A percentile compares a stretch with the other conserved stretches of the same genome.
Conservation (phyloP, 2,797 vertebrate genomes). For the Huso huso region DNA sequence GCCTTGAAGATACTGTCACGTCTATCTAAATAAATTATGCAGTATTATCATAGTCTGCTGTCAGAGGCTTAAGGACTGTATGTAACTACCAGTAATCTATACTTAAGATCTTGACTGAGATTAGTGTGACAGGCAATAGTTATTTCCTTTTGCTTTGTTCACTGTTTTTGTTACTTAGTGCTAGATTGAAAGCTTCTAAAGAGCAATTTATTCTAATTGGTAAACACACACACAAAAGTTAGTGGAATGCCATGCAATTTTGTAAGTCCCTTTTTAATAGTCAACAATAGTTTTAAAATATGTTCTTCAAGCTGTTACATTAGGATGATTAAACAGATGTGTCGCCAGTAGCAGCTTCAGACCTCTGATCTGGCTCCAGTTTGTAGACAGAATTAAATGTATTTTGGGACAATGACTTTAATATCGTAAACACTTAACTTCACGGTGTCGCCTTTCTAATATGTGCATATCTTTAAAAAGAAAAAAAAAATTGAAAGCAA, state of each 20-base stretch:
- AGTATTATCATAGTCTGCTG: not conserved
- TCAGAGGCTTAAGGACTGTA: not conserved
- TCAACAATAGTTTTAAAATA: conserved; percentile 41
- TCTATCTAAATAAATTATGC: not conserved
- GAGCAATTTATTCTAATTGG: not conserved
- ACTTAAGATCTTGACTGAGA: not conserved
- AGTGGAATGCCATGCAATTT: not conserved
- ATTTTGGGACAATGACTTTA: conserved; percentile 38
- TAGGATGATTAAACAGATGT: conserved; percentile 59
- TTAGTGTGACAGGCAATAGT: not conserved
- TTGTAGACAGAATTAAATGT: conserved; percentile 55
- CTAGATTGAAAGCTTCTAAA: not conserved
- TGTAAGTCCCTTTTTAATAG: conserved; percentile 20
- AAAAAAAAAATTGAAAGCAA: too few species aligned
- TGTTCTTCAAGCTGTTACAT: conserved; percentile 49
- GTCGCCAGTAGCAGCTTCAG: conserved; percentile 51
- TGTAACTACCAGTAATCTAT: not conserved
- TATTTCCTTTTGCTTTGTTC: conserved; percentile 1
- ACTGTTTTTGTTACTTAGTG: not conserved
- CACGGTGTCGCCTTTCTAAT: too few species aligned
- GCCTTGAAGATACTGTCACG: not conserved
- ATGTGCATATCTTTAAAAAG: too few species aligned
- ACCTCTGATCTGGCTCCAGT: conserved; percentile 59
- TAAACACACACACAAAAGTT: not conserved
- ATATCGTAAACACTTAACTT: too few species aligned